These are phyloP conservation scores for Nesometra sesokonis DNA, from an alignment of 35 echinoderm and acorn worm genomes.

Conservation along the genomic window DNA sequence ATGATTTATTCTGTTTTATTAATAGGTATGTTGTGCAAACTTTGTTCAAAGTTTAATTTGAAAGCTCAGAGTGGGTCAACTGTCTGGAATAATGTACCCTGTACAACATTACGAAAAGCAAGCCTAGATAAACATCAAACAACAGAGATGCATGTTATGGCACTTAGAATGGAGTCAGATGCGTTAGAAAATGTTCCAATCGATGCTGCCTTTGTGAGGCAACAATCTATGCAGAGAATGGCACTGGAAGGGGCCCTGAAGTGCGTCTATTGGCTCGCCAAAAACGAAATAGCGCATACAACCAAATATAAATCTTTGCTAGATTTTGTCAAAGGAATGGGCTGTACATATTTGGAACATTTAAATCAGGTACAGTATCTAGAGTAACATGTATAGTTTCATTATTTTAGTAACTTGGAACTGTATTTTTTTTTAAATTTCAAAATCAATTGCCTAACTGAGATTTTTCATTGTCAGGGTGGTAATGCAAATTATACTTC, in stretches of 20 bases:
- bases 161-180: neutral
- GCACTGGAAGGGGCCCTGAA: neutral
- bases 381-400: too few relatives aligned
- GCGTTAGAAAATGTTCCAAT: neutral
- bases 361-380: neutral
- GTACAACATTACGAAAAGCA: neutral
- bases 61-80: neutral
- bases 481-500: neutral
- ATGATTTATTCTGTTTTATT: too few relatives aligned
- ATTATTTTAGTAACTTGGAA: neutral
- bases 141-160: neutral
- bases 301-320: neutral
- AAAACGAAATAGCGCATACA: neutral
- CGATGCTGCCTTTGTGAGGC: neutral
- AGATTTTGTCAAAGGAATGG: neutral
- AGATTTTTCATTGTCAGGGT: neutral
- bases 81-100: neutral
- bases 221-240: neutral
- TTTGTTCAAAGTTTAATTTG: neutral
- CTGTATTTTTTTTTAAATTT: neutral
- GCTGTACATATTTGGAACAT: conserved; percentile 4
- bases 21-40: neutral
- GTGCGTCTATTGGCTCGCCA: neutral
- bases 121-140: neutral
- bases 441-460: neutral